These are phyloP conservation scores for Orthonevra nobilis DNA, from an alignment of 2,888 invertebrate genomes.

Conservation along the genomic window DNA sequence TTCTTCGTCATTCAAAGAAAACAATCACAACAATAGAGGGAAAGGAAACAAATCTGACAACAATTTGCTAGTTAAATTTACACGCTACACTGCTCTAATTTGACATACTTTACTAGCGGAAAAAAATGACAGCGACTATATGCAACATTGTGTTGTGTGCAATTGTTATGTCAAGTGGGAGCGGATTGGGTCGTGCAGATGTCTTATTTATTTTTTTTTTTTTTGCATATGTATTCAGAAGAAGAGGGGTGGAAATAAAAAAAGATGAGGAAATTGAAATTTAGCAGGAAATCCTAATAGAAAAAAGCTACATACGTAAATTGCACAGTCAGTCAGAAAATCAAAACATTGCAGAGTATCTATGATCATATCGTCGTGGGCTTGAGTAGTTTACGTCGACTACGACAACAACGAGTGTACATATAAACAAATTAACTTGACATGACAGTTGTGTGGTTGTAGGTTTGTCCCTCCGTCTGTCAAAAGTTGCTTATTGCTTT, in stretches of 20 bases:
- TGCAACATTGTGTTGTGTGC: neutral
- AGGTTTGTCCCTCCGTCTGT: constrained; percentile 20
- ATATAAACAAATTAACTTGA: constrained; percentile 59
- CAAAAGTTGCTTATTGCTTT: constrained; percentile 8
- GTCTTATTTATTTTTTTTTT: neutral
- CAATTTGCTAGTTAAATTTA: constrained; percentile 41
- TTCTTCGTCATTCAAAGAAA: too few relatives aligned
- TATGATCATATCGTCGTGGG: constrained; percentile 40
- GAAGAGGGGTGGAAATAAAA: neutral
- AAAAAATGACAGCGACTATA: neutral
- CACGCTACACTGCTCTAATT: constrained; percentile 55
- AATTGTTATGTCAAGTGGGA: constrained; percentile 27
- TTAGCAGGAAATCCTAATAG: constrained; percentile 70
- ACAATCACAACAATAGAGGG: too few relatives aligned
- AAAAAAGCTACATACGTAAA: constrained; percentile 63
- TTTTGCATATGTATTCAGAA: constrained; percentile 1
- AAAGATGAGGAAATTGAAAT: constrained; percentile 62
- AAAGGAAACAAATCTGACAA: too few relatives aligned
- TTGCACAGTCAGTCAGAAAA: constrained; percentile 47
- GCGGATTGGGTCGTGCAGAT: neutral
- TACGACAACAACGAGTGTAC: neutral
- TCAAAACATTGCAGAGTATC: constrained; percentile 37
- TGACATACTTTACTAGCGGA: constrained; percentile 29
- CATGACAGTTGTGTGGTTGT: constrained; percentile 52
- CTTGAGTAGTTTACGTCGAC: constrained; percentile 29